Base-by-base conservation (phyloP, 2,113 vertebrate genomes). In the Aegithalos caudatus region DNA sequence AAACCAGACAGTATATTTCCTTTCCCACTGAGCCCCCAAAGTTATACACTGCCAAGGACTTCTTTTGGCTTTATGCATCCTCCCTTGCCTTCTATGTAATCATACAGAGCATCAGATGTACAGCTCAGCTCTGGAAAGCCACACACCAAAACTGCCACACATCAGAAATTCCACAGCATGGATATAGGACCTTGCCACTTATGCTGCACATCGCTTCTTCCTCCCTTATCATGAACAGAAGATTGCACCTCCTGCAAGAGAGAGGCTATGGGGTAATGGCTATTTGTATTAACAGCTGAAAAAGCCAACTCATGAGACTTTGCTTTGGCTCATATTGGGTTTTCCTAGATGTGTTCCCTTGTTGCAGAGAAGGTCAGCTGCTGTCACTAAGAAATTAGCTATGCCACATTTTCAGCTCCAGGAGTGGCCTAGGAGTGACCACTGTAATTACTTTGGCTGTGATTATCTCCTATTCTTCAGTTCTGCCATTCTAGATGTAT, bases 211-310 rank as follows among this genome's bases (percentile, higher is more conserved):
- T 92, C 3, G 0, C 20, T 53, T 67, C 74, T 72, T 25, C 24
- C 53, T 93, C 66, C 44, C 28, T 81, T n/a, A 69, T 37, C 20
- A n/a, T 1, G 11, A 54, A 47, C 15, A 61, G 61, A 56, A 33
- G 12, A 57, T 61, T 54, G 23, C 19, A 73, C 4, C 29, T 66
- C n/a, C 57, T 35, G 25, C 45, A 61, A 82, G 53, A 62, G 61
- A 47, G 9, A 58, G 17, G 12, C 53, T 78, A 7, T 2, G 7
- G 40, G n/a, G 6, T 42, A 85, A 56, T 31, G 31, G 6, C 20
- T 71, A 28, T 54, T 95, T 69, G 48, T 76, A 82, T 57, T 57
- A 85, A 80, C 74, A 95, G 45, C 62, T 88, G n/a, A 76, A 80
- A 81, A 69, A 93, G 10, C 44, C 90, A 91, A 91, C 11, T 35